Conservation (phyloP, 1,140 invertebrate genomes). For the Chlorops oryzae region DNA sequence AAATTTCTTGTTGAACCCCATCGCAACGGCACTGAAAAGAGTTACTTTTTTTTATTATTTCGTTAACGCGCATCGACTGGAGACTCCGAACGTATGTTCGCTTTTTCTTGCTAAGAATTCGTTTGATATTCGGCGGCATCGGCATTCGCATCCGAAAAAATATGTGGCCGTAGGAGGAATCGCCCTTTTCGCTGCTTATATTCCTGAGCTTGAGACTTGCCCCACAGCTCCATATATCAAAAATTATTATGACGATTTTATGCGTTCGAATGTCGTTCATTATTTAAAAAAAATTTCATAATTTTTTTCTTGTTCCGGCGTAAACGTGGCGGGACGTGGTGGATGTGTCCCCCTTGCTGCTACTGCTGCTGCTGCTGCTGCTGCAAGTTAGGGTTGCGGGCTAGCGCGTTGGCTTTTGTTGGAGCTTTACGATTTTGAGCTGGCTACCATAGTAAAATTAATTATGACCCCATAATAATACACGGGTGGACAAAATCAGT, state of each 20-base stretch:
- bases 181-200: neutral
- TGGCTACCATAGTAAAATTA: constrained; percentile 20
- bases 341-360: constrained; percentile 8
- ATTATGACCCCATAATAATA: constrained; percentile 21
- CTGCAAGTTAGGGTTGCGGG: neutral
- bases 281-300: constrained; percentile 44
- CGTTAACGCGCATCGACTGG: too few relatives aligned
- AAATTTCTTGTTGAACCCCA: too few relatives aligned
- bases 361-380: constrained; percentile 3
- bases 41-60: too few relatives aligned
- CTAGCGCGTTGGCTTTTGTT: neutral
- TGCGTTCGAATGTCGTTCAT: constrained; percentile 49
- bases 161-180: too few relatives aligned
- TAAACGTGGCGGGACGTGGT: too few relatives aligned
- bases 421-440: neutral
- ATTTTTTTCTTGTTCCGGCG: constrained; percentile 10
- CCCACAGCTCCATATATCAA: constrained; percentile 47
- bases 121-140: constrained; percentile 48
- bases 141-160: too few relatives aligned
- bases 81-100: too few relatives aligned
- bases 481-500: too few relatives aligned
- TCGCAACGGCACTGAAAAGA: too few relatives aligned
- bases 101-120: constrained; percentile 47
- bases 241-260: constrained; percentile 49
- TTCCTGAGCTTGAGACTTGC: constrained; percentile 10